Percentiles rank a stretch among this genome's conserved stretches.
Conservation (phyloP, 1,140 invertebrate genomes). For the Drosophila sucinea region DNA sequence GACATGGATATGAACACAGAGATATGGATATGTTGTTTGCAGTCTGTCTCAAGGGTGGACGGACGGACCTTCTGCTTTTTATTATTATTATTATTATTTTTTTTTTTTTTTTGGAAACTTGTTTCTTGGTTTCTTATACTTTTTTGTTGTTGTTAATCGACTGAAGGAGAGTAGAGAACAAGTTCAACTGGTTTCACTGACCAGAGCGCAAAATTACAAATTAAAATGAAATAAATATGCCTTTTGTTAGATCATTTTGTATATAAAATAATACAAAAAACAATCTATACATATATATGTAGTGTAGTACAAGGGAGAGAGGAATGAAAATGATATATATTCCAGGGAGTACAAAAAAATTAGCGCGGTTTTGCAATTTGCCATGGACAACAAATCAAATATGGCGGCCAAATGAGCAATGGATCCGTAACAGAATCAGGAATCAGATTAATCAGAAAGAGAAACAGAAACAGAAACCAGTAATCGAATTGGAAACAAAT, state of each 20-base stretch:
- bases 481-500: constrained; percentile 18
- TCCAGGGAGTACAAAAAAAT: constrained; percentile 48
- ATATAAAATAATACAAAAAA: constrained; percentile 45
- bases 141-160: constrained; percentile 57
- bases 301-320: constrained; percentile 14
- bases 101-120: constrained; percentile 44
- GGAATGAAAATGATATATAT: constrained; percentile 71
- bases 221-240: constrained; percentile 82
- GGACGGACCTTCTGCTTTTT: neutral
- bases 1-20: constrained; percentile 43
- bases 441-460: neutral
- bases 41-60: constrained; percentile 59
- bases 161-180: constrained; percentile 44
- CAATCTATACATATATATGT: neutral
- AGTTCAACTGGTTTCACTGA: constrained; percentile 78
- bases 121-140: constrained; percentile 43
- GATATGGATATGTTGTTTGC: constrained; percentile 36
- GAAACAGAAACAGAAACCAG: neutral
- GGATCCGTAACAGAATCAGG: neutral
- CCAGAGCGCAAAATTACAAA: constrained; percentile 81
- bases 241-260: constrained; percentile 71
- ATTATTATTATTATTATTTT: neutral
- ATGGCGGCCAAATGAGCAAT: constrained; percentile 45
- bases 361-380: constrained; percentile 81
- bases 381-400: constrained; percentile 60